Percentiles rank a stretch among this genome's conserved stretches.
phyloP scores from a whole-genome alignment of 2,113 vertebrate species.

The Calyptommatus sinebrachiatus region DNA sequence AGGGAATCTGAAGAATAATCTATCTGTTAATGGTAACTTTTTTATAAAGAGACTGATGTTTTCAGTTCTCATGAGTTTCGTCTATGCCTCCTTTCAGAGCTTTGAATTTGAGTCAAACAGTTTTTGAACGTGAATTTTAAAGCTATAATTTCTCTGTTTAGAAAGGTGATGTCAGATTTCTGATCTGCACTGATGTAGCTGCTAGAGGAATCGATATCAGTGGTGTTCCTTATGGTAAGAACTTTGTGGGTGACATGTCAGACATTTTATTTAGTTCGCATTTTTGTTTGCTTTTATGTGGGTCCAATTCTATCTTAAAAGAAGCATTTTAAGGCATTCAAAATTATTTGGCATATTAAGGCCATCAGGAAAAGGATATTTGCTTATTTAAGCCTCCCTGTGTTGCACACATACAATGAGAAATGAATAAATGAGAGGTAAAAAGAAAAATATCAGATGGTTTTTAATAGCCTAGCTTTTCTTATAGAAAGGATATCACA shows the following conservation, averaged over 20 bases:
- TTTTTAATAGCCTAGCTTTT: neutral
- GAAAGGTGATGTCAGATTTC: constrained; percentile 89
- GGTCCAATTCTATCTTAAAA: neutral
- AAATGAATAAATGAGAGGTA: neutral
- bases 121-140: neutral
- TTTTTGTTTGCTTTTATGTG: neutral
- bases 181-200: constrained; percentile 97
- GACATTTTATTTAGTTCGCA: neutral
- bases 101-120: neutral
- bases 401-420: neutral
- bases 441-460: neutral
- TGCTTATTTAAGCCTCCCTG: neutral
- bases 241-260: neutral
- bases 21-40: neutral
- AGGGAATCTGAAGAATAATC: too few relatives aligned
- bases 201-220: constrained; percentile 96
- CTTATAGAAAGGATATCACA: neutral
- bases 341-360: neutral
- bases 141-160: constrained; percentile 49
- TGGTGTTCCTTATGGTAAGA: constrained; percentile 92
- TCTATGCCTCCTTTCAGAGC: neutral
- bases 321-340: neutral
- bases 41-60: neutral
- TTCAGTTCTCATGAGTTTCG: neutral
- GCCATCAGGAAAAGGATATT: too few relatives aligned